Evolutionary conservation across 1,140 invertebrate species (phyloP).

Genomic region (Drosophila pseudoobscura): DNA sequence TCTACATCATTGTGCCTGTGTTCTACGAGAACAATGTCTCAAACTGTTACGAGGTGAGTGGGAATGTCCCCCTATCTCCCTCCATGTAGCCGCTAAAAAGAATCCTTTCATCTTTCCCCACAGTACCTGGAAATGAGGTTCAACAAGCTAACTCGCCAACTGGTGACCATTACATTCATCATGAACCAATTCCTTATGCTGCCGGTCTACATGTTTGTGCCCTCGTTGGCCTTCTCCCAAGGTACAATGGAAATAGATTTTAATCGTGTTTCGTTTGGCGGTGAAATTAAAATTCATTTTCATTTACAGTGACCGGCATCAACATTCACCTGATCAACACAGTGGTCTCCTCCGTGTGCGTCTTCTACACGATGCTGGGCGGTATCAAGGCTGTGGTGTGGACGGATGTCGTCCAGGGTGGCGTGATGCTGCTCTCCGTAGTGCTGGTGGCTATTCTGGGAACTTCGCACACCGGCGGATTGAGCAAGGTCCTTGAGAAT

Average conservation of each 20-base stretch:
- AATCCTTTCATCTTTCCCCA: constrained; percentile 6
- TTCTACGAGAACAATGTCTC: constrained; percentile 91
- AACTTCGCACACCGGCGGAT: constrained; percentile 87
- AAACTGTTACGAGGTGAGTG: constrained; percentile 92
- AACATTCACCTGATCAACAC: constrained; percentile 88
- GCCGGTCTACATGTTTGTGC: constrained; percentile 84
- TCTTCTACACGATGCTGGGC: constrained; percentile 92
- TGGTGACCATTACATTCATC: constrained; percentile 87
- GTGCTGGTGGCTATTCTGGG: constrained; percentile 88
- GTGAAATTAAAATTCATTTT: constrained; percentile 39
- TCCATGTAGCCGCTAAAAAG: background rate
- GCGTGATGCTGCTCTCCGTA: constrained; percentile 90
- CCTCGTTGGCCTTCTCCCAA: constrained; percentile 91
- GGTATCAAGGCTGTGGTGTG: constrained; percentile 94
- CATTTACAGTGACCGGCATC: constrained; percentile 88
- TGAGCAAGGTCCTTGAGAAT: constrained; percentile 86
- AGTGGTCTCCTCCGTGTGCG: constrained; percentile 89
- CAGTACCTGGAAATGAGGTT: constrained; percentile 90
- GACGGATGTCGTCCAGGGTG: constrained; percentile 93
- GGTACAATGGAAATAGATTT: constrained; percentile 84
- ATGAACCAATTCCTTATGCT: constrained; percentile 82
- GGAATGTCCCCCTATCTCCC: constrained; percentile 8
- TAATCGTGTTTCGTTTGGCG: constrained; percentile 7
- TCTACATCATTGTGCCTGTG: constrained; percentile 90
- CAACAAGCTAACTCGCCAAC: constrained; percentile 85